Evolutionary conservation across 2,888 invertebrate genomes (phyloP), one percentile per base, ranked within the genome.

Genomic region (Cetonia aurata): DNA sequence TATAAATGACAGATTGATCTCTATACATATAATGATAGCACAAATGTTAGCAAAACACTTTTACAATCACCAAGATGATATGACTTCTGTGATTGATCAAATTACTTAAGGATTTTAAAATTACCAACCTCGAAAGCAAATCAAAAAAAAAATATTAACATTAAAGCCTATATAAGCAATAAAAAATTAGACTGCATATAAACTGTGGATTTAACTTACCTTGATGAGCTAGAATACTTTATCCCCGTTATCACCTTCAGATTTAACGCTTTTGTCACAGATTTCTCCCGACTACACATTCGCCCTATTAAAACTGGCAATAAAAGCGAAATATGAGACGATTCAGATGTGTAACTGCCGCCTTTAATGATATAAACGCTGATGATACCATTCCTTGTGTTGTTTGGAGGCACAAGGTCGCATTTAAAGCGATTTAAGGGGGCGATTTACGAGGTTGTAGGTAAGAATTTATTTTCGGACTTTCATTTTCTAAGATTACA

Each of bases 351-450:
- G 41, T 15, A 65, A 57, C 13, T 42, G 41, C 37, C 50, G 50
- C 50, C 50, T 37, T 65, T 65, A 65, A 65, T 46, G 37, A 37
- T 10, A 65, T 65, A 65, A 65, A 65, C 41, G 62, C 12, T 33
- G 62, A 52, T 65, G 62, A 65, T 65, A 50, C 6, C 62, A 65
- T 50, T 50, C 31, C 12, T 19, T 50, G 37, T 50, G 17, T 50
- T 50, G 50, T 33, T 50, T 50, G 13, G 37, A 41, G 50, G 33
- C 17, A 19, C 37, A 50, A 65, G 62, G 62, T 65, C 46, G 15
- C 15, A 17, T 12, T 52, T 8, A 50, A 50, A 13, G 17, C 12
- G 13, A 37, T 50, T 33, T 31, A n/a, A n/a, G 48, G 3, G 19
- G 57, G 57, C 57, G 57, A 9, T 42, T 42, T 57, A 37, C 37